These are phyloP conservation scores for Litocranius walleri DNA, from an alignment of 2,113 vertebrate genomes.

Conservation along the genomic window DNA sequence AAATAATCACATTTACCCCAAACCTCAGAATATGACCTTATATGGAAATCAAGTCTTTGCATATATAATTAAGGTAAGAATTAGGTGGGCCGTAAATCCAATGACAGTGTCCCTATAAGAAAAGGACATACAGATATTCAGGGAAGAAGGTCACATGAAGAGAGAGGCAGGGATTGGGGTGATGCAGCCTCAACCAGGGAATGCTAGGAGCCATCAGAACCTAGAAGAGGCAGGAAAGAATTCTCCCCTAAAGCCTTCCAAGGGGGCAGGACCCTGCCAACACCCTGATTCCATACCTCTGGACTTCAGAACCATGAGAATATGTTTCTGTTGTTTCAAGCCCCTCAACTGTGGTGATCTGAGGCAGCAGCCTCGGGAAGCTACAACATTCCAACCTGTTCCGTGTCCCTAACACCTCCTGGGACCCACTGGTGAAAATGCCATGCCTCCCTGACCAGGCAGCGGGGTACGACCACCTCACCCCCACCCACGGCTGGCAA, in stretches of 20 bases:
- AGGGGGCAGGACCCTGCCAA: not conserved
- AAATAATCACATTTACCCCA: not conserved
- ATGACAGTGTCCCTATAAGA: not conserved
- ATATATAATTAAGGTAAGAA: not conserved
- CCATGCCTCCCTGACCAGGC: not conserved
- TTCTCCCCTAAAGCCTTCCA: not conserved
- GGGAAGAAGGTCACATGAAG: not conserved
- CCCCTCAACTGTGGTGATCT: not conserved
- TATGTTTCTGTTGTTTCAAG: not conserved
- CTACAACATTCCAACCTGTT: not conserved
- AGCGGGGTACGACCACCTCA: too few species aligned
- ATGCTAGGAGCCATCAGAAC: not conserved
- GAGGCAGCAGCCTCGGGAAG: not conserved
- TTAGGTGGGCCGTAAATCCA: not conserved
- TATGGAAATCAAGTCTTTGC: not conserved
- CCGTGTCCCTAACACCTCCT: not conserved
- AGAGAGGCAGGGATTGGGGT: not conserved
- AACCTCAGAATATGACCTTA: not conserved
- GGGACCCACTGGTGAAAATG: not conserved
- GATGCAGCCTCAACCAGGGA: not conserved
- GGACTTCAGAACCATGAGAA: not conserved
- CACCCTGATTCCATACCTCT: not conserved
- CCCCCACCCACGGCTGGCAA: fast-evolving
- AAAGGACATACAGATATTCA: not conserved
- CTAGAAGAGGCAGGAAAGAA: not conserved